Base-by-base conservation (phyloP, 2,113 vertebrate genomes). In the Forbesichthys agassizii region DNA sequence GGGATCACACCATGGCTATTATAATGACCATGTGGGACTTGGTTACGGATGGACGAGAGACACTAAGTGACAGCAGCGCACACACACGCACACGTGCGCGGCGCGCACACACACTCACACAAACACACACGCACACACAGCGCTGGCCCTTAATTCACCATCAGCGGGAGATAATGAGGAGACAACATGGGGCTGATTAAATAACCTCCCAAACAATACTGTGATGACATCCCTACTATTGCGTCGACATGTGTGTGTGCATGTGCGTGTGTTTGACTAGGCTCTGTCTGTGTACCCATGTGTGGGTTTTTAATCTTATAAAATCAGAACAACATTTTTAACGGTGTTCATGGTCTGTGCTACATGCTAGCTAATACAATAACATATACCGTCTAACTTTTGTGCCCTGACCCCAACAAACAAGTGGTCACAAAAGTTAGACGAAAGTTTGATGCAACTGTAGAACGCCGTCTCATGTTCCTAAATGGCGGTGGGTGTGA, bases 161-260 rank as follows among this genome's bases (percentile, higher is more conserved):
- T 79, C 84, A 84, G 86, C 73, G 54, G 83, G 84, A 48, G 3
- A 76, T 83, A 83, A 89, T 88, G 82, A 87, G 83, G 78, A 86
- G 75, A 85, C 80, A 68, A 82, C 85, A 80, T 80, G 73, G 74
- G 83, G 76, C 61, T 77, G 77, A 88, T 89, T 86, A 85, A 83
- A 87, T 63, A 82, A 68, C 77, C 71, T 79, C 20, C 56, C 69
- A 87, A 84, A 71, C 69, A 78, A 83, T 82, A 80, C 83, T 53
- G 73, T 48, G 78, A 71, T 70, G 73, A 66, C 54, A 64, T 64
- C 46, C 64, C 59, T 33, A 64, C 77, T 11, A 61, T 69, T 48
- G 72, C 6, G 53, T 68, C 48, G 58, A 6, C 48, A 10, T 49
- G 48, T 52, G 49, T 12, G 13, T 7, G 49, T 52, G 49, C 9